phyloP scores from a whole-genome alignment of 2,113 vertebrate genomes.

The Speoplatyrhinus poulsoni region DNA sequence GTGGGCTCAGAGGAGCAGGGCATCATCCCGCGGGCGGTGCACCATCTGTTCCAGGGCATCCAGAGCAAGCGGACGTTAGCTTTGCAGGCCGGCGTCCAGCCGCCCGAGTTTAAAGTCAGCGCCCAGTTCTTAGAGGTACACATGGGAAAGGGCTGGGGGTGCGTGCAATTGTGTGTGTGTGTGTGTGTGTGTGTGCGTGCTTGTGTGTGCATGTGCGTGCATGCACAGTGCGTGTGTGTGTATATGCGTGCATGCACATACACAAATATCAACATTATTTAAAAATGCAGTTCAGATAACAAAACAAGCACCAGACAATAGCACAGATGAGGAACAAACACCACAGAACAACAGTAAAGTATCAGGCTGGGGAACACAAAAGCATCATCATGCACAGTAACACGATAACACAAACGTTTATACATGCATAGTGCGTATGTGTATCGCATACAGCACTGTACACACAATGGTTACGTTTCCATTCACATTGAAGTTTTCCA shows the following conservation, averaged over 20 bases:
- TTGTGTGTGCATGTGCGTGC: no score
- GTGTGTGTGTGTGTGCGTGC: background rate
- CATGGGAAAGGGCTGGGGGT: constrained; percentile 80
- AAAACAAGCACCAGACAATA: no score
- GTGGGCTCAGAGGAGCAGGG: constrained; percentile 82
- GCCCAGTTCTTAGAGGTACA: constrained; percentile 96
- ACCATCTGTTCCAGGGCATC: constrained; percentile 90
- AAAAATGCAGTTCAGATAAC: no score
- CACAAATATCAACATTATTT: no score
- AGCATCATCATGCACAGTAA: background rate
- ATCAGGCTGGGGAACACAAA: background rate
- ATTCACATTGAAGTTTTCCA: no score
- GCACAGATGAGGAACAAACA: background rate
- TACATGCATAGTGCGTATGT: background rate
- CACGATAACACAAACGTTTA: background rate
- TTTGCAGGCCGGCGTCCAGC: constrained; percentile 69
- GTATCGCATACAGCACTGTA: no score
- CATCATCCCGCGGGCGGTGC: constrained; percentile 91
- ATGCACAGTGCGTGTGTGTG: no score
- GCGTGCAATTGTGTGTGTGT: constrained; percentile 5
- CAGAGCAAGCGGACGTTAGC: constrained; percentile 76
- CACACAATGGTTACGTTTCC: no score
- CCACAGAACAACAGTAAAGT: background rate
- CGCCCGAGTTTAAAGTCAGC: constrained; percentile 96
- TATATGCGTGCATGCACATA: background rate